A percentile compares a stretch with the other conserved stretches of the same genome.
Conservation (phyloP, 2,797 vertebrate genomes). For the Siniperca undulata region DNA sequence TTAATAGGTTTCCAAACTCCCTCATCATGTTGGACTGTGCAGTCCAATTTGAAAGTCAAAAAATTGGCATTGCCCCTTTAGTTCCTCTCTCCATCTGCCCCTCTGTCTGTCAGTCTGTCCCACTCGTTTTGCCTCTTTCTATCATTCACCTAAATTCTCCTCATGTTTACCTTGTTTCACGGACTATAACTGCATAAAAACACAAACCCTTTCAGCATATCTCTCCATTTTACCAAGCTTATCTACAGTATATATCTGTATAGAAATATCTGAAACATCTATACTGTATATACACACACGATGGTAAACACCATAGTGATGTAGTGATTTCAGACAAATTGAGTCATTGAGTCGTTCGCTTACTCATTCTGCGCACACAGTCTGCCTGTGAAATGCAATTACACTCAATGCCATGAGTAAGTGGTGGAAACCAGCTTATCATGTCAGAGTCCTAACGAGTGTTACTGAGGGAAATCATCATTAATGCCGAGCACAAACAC, state of each 20-base stretch:
- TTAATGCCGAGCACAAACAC: conserved; percentile 70
- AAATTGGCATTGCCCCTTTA: conserved; percentile 49
- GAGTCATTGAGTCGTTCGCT: conserved; percentile 47
- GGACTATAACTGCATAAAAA: neutral
- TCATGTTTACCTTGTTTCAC: conserved; percentile 29
- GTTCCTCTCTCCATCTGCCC: conserved; percentile 56
- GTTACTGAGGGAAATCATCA: conserved; percentile 72
- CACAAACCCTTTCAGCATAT: neutral
- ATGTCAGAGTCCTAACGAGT: conserved; percentile 80
- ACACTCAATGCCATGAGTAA: conserved; percentile 75
- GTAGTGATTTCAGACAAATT: conserved; percentile 68
- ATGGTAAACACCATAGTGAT: conserved; percentile 49
- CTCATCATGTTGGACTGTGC: conserved; percentile 38
- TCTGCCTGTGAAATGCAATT: conserved; percentile 78
- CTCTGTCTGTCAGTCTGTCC: conserved; percentile 43
- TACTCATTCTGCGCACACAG: conserved; percentile 65
- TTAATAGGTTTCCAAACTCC: conserved; percentile 65
- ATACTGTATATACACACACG: neutral
- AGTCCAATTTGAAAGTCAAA: conserved; percentile 67
- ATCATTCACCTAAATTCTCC: conserved; percentile 41
- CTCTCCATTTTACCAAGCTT: neutral
- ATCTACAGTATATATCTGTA: neutral
- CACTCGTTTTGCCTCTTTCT: neutral
- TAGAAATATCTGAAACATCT: neutral
- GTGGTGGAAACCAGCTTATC: conserved; percentile 75